Evolutionary conservation across 2,888 invertebrate species (phyloP), one percentile per base, ranked within the genome.

Genomic region (Pardosa pseudoannulata): DNA sequence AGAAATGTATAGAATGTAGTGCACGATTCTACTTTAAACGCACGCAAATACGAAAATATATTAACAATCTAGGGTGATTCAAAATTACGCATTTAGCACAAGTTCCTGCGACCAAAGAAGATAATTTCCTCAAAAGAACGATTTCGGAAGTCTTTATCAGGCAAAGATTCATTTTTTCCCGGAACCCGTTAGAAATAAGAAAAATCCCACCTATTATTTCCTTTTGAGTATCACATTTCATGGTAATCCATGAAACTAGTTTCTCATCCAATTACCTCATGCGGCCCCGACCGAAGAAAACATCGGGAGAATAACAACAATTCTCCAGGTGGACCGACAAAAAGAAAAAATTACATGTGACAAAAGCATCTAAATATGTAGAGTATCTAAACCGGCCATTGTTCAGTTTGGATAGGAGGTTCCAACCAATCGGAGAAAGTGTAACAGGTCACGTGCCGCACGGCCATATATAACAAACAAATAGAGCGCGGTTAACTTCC

Each of bases 401-500:
- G 74, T 81, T 29, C 27, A 11, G 13, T 19, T 23, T 19, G 11
- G 71, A 64, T 68, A 29, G 71, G 41, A 82, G 46, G 50, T 72
- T 28, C 71, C 16, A 67, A 39, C 83, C 78, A 83, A 83, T 83
- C 50, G 46, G 83, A 56, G 83, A 83, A 72, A 83, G 78, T 78
- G 64, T 13, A 73, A 6, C 9, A 13, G 29, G 27, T 11, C 83
- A 83, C 83, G 83, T 83, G 83, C 16, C 11, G 19, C 23, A 56
- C 67, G 68, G 39, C 39, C 78, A 73, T 78, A 78, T 83, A 83
- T 73, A 83, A 78, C 73, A 73, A 81, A 68, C 78, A 83, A 83
- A 83, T 83, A 78, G 83, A 83, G 83, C 83, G 70, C 36, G 29
- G 23, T 19, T 28, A 39, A 41, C n/a, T 70, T 70, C 70, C 70